Conservation (phyloP, 1,140 invertebrate species). For the Harpegnathos saltator region DNA sequence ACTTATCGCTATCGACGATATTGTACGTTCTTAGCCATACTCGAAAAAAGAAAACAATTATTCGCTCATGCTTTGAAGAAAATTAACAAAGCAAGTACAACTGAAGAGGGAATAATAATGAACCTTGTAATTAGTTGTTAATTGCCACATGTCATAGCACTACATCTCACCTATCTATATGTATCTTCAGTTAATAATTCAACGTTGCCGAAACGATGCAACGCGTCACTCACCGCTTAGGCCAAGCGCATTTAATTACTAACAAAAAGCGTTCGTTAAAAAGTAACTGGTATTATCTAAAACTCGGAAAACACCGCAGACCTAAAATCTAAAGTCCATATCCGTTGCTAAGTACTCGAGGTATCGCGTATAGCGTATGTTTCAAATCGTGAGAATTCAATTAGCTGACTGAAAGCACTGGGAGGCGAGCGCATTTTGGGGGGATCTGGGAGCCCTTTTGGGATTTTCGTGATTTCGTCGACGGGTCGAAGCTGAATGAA, state of each 20-base stretch:
- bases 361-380: too few relatives aligned
- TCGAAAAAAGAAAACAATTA: neutral
- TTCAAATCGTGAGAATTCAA: too few relatives aligned
- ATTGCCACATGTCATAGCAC: neutral
- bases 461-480: neutral
- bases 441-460: neutral
- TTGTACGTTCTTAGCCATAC: neutral
- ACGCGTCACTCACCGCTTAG: too few relatives aligned
- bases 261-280: neutral
- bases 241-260: neutral
- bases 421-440: too few relatives aligned
- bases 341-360: too few relatives aligned
- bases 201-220: slow-evolving; percentile 15
- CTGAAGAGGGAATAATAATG: neutral
- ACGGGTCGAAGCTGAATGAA: slow-evolving; percentile 4
- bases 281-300: neutral
- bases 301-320: too few relatives aligned
- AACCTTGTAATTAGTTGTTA: neutral
- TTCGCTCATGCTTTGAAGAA: neutral
- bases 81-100: slow-evolving; percentile 3
- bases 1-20: neutral
- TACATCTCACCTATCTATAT: neutral
- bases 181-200: slow-evolving; percentile 9
- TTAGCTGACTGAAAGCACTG: too few relatives aligned
- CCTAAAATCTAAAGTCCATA: too few relatives aligned